These are phyloP conservation scores for Dicaeum eximium DNA, from an alignment of 2,113 vertebrate species.

Conservation along the genomic window DNA sequence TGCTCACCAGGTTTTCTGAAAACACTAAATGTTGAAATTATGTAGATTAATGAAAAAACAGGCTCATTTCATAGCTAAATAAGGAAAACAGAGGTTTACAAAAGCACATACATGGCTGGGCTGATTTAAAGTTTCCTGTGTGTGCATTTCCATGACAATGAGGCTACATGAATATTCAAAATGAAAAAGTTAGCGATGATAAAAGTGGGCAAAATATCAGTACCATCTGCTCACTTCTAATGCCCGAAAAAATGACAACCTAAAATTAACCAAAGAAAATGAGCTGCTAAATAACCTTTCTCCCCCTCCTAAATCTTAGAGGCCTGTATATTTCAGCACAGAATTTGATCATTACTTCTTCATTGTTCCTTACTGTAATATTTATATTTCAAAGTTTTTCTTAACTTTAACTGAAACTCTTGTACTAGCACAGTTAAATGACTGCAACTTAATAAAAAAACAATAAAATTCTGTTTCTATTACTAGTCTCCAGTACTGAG, in stretches of 20 bases:
- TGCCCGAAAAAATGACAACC: not conserved
- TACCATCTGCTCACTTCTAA: conserved; percentile 57
- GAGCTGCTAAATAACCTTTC: not conserved
- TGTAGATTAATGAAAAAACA: not conserved
- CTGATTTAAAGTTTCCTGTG: conserved; percentile 21
- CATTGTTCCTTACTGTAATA: not conserved
- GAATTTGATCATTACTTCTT: not conserved
- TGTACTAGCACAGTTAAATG: not conserved
- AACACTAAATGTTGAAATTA: not conserved
- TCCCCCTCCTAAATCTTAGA: not conserved
- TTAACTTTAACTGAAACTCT: not conserved
- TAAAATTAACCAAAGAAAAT: conserved; percentile 45
- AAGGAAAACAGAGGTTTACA: conserved; percentile 9
- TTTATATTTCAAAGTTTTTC: not conserved
- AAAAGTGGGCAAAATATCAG: conserved; percentile 52
- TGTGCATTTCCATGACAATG: conserved; percentile 60
- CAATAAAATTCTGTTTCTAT: not conserved
- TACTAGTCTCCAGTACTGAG: not conserved
- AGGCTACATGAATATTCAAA: conserved; percentile 28
- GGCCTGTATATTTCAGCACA: not conserved
- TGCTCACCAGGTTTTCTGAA: not conserved
- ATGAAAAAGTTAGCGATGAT: not conserved
- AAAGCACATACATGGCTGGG: not conserved
- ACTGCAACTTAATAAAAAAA: not conserved
- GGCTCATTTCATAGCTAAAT: not conserved